Evolutionary conservation across 2,888 invertebrate species (phyloP).

Genomic region (Papilio gigon): DNA sequence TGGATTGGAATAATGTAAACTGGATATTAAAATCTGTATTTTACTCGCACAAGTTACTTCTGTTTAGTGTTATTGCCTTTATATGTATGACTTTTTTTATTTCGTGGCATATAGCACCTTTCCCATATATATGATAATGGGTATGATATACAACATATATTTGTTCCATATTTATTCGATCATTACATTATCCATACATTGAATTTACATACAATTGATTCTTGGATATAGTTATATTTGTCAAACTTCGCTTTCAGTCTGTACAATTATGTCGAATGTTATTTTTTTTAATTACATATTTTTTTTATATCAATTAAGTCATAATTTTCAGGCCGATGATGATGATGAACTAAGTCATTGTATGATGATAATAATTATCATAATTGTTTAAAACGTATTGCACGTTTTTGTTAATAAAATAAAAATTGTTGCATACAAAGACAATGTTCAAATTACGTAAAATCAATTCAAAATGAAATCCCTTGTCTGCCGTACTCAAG

Average conservation of each 20-base stretch:
- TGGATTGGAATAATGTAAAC: too few relatives aligned
- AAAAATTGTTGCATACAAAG: neutral
- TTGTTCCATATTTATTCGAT: neutral
- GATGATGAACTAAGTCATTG: too few relatives aligned
- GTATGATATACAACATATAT: neutral
- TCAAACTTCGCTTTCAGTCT: too few relatives aligned
- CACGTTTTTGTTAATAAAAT: neutral
- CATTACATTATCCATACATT: neutral
- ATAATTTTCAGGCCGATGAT: too few relatives aligned
- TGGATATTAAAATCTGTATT: neutral
- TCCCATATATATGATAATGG: neutral
- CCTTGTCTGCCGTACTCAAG: neutral
- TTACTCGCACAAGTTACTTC: neutral
- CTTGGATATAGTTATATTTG: neutral
- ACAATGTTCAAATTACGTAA: neutral
- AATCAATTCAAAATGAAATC: slow-evolving; percentile 1
- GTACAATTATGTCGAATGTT: too few relatives aligned
- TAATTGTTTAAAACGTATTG: too few relatives aligned
- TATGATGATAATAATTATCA: too few relatives aligned
- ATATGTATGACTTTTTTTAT: neutral
- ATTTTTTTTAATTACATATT: neutral
- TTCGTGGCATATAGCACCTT: neutral
- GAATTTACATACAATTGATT: neutral
- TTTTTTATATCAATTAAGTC: neutral
- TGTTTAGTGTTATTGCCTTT: neutral